These are phyloP conservation scores for Camarhynchus parvulus DNA, from an alignment of 2,113 vertebrate genomes.

Conservation along the genomic window DNA sequence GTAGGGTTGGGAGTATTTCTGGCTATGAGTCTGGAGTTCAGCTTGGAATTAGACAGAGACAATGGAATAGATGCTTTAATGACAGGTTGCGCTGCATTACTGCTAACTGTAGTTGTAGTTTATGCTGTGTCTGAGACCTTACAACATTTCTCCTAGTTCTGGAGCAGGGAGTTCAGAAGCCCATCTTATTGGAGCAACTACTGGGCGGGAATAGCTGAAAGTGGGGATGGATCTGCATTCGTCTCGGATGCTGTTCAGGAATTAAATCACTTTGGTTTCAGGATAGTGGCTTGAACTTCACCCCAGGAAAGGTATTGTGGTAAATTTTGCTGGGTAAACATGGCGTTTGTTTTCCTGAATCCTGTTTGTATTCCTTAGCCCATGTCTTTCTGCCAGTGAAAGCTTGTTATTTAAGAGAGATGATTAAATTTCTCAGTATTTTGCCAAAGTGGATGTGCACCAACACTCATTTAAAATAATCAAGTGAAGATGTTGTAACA, in stretches of 20 bases:
- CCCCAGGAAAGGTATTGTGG: not conserved
- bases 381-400: not conserved
- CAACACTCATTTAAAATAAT: slow-evolving; percentile 14
- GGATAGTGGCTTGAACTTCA: not conserved
- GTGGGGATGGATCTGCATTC: not conserved
- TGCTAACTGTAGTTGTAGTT: not conserved
- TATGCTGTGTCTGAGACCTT: not conserved
- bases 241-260: not conserved
- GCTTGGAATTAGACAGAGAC: not conserved
- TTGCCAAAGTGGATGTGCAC: slow-evolving; percentile 6
- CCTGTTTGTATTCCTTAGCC: not conserved
- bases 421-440: not conserved
- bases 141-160: not conserved
- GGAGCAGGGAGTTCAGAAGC: not conserved
- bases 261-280: not conserved
- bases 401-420: not conserved
- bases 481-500: slow-evolving; percentile 6
- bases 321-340: not conserved
- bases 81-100: not conserved
- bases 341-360: not conserved
- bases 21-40: not conserved
- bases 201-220: not conserved
- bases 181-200: not conserved
- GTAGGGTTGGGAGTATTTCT: not conserved
- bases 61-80: not conserved